Conservation (phyloP, 2,888 invertebrate species). For the Coleophora flavipennella region DNA sequence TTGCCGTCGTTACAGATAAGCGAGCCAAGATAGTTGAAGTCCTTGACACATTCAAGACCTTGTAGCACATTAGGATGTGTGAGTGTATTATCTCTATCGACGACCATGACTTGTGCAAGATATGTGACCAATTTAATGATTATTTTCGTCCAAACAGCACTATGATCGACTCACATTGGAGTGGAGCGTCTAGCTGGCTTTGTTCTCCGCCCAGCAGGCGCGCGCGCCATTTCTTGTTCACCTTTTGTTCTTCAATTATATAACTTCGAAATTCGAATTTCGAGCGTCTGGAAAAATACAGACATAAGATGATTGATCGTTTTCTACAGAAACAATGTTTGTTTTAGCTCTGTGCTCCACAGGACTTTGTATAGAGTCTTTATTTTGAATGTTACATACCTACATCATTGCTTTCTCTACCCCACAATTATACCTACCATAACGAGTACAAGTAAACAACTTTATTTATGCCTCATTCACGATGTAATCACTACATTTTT, state of each 20-base stretch:
- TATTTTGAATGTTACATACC: background rate
- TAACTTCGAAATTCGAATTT: constrained; percentile 48
- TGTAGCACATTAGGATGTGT: too few relatives aligned
- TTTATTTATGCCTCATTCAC: background rate
- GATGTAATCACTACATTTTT: too few relatives aligned
- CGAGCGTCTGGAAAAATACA: constrained; percentile 40
- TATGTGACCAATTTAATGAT: too few relatives aligned
- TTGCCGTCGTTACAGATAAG: too few relatives aligned
- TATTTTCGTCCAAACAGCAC: background rate
- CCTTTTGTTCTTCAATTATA: constrained; percentile 65
- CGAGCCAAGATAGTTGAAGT: too few relatives aligned
- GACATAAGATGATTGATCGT: constrained; percentile 40
- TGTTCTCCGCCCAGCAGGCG: constrained; percentile 50
- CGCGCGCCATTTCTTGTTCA: constrained; percentile 36
- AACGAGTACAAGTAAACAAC: background rate
- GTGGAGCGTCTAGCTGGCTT: constrained; percentile 29
- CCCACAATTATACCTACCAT: background rate
- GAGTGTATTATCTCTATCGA: too few relatives aligned
- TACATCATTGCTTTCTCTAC: too few relatives aligned
- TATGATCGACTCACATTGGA: background rate
- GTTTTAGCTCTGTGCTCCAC: constrained; percentile 6
- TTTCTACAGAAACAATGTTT: constrained; percentile 28
- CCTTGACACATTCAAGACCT: too few relatives aligned
- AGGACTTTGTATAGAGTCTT: too few relatives aligned
- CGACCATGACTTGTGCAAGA: too few relatives aligned